Evolutionary conservation across 2,888 invertebrate species (phyloP), one percentile per base, ranked within the genome.

Genomic region (Eutolmus rufibarbis): DNA sequence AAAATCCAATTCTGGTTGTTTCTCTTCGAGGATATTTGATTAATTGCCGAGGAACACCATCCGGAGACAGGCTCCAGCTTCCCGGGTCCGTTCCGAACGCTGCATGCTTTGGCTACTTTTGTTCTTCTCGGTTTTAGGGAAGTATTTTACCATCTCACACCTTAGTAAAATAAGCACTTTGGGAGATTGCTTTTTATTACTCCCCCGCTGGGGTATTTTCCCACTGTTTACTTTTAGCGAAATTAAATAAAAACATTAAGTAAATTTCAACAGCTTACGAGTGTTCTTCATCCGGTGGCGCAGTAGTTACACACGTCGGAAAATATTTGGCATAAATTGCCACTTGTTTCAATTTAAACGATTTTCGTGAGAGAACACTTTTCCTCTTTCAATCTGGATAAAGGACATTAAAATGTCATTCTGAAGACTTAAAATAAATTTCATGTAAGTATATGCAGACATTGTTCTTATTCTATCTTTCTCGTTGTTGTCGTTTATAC

Each of bases 1-100:
- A 40, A 37, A 76, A 76, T 76, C 76, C 40, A 76, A 76, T 76
- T 76, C 76, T 40, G 76, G 76, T 76, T 76, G 76, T 76, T 76
- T 76, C 40, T 76, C 40, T 76, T 76, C 76, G 40, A 37, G 37
- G 76, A 76, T 40, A 76, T 76, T 76, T 76, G 76, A 76, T 76
- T 76, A 76, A 76, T 76, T 40, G 76, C 37, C 40, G 76, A 76
- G 28, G 23, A 66, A 1, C 66, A 66, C 28, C 28, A 66, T 66
- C 66, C 66, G 66, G 23, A 66, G 66, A 66, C 28, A 14, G 19
- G 28, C 23, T 66, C 66, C 23, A 66, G 66, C 66, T 66, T 66
- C 4, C 66, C 66, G 66, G 66, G 19, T 51, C 51, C 51, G 12
- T 66, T 23, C 66, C 9, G 19, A 56, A 12, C 66, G 23, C 28